Percentiles rank a stretch among this genome's conserved stretches.
Conservation (phyloP, 2,888 invertebrate genomes). For the Andrena bicolor region DNA sequence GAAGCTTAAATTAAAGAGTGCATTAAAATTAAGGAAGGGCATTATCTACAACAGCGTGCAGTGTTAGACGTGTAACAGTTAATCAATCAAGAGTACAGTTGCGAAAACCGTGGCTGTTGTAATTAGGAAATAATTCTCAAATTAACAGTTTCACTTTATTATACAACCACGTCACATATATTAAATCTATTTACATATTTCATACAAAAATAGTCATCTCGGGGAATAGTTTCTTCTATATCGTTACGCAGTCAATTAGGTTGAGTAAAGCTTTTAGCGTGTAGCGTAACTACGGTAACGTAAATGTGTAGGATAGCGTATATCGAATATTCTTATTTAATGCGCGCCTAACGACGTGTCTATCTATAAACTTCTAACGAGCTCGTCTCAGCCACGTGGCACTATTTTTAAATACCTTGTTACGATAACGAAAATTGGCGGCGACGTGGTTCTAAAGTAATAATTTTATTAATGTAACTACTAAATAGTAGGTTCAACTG, state of each 20-base stretch:
- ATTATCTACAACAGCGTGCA: conserved; percentile 41
- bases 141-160: conserved; percentile 34
- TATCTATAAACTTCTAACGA: conserved; percentile 59
- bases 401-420: conserved; percentile 15
- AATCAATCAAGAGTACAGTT: background rate
- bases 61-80: background rate
- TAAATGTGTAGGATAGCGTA: background rate
- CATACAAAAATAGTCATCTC: conserved; percentile 25
- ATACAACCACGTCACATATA: conserved; percentile 30
- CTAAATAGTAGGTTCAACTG: background rate
- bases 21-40: background rate
- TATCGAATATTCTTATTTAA: conserved; percentile 40
- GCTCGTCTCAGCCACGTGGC: conserved; percentile 2
- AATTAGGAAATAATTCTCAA: conserved; percentile 5
- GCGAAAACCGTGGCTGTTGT: background rate
- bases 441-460: background rate
- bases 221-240: background rate
- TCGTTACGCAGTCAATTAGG: conserved; percentile 29
- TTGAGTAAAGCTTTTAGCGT: conserved; percentile 41
- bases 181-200: conserved; percentile 48
- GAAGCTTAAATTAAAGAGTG: conserved; percentile 7
- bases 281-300: conserved; percentile 37
- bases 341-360: conserved; percentile 57
- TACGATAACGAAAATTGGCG: conserved; percentile 13
- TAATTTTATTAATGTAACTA: background rate